A percentile compares a stretch with the other conserved stretches of the same genome.
Conservation (phyloP, 2,113 vertebrate species). For the Tychaedon coryphoeus region DNA sequence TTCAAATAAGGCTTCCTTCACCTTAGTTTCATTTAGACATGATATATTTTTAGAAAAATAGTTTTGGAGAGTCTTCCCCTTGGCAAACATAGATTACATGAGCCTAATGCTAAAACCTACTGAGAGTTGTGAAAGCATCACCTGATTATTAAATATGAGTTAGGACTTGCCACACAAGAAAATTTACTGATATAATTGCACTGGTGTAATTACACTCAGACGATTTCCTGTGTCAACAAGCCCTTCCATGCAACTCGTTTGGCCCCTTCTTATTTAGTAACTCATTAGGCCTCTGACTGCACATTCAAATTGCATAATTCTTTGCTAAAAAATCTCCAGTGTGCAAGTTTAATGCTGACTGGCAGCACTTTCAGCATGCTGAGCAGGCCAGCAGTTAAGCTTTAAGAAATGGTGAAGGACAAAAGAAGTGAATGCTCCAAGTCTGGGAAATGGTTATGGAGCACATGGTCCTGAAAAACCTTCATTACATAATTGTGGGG, state of each 20-base stretch:
- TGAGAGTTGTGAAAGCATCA: conserved; percentile 16
- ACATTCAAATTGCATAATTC: background rate
- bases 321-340: background rate
- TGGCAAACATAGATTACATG: rapidly evolving
- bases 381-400: background rate
- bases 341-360: background rate
- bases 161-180: conserved; percentile 18
- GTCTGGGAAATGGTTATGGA: background rate
- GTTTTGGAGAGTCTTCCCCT: background rate
- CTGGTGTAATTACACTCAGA: background rate
- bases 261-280: conserved; percentile 7
- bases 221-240: conserved; percentile 25
- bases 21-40: background rate
- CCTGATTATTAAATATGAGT: background rate
- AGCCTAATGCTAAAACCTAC: background rate
- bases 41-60: background rate
- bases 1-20: background rate
- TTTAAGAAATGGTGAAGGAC: background rate
- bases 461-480: background rate
- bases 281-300: background rate
- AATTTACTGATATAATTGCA: conserved; percentile 26
- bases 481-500: background rate
- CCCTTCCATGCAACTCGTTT: conserved; percentile 6
- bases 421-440: background rate
- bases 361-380: background rate